A percentile compares a stretch with the other conserved stretches of the same genome.
These are phyloP conservation scores for Girardia tigrina DNA, from an alignment of 2,888 invertebrate species.

Conservation along the genomic window DNA sequence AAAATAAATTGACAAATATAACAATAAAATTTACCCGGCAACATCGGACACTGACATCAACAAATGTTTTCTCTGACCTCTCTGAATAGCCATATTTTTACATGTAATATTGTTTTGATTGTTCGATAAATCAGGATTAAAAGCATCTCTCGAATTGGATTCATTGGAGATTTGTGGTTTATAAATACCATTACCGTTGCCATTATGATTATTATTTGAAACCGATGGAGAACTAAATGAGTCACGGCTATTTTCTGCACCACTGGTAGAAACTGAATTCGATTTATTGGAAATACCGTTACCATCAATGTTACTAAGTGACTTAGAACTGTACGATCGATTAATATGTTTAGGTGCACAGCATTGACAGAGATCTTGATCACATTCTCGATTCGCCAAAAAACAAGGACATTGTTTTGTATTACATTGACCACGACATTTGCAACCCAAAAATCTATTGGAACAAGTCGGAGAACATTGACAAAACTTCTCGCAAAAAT, in stretches of 20 bases:
- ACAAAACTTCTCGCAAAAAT: conserved; percentile 97
- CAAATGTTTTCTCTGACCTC: conserved; percentile 64
- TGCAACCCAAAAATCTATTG: conserved; percentile 61
- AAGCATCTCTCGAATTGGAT: background rate
- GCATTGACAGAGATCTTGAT: conserved; percentile 86
- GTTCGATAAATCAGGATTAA: background rate
- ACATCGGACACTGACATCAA: conserved; percentile 91
- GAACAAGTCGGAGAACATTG: conserved; percentile 57
- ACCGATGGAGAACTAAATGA: background rate
- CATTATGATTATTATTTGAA: no score
- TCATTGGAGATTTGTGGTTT: conserved; percentile 4
- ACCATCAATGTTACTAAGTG: conserved; percentile 53
- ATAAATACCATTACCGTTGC: background rate
- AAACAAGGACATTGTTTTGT: conserved; percentile 98
- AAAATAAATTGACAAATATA: no score
- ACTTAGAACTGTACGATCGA: conserved; percentile 63
- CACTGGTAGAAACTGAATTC: background rate
- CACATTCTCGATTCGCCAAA: conserved; percentile 91
- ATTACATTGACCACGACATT: conserved; percentile 94
- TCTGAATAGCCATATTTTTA: conserved; percentile 79
- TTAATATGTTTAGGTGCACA: conserved; percentile 56
- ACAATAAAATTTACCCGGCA: conserved; percentile 67
- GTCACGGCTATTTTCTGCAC: background rate
- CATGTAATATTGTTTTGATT: conserved; percentile 55
- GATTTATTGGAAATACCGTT: background rate